Base-by-base conservation (phyloP, 2,797 vertebrate genomes). In the Neosalanx taihuensis region DNA sequence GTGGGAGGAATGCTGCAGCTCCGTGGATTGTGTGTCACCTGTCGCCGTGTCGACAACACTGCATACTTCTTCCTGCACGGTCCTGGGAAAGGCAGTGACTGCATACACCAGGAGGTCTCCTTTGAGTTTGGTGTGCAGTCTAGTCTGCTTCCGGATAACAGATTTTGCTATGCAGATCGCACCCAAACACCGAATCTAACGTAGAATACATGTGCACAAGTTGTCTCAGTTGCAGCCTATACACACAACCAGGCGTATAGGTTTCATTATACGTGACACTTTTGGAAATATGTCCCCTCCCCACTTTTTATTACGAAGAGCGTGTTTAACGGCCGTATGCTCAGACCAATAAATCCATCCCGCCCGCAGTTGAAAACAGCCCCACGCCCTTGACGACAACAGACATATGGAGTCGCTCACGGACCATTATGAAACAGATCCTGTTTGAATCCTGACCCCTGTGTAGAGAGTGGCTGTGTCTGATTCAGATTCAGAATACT, bases 391-490 rank as follows among this genome's bases (percentile, higher is more conserved):
- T 46, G 41, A 12, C 41, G 41, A 46, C 41, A 46, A 46, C 41
- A 46, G 41, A 13, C 10, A 46, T 46, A 46, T 46, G 41, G 41
- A 13, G 41, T 12, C 41, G 3, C 41, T 46, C 41, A 1, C 41
- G 3, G 41, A 3, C 41, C 41, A 46, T 46, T 46, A 46, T 46
- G 41, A 62, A 17, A 18, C 6, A 62, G 17, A 62, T 62, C 30
- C 3, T 62, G 30, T 67, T 13, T 75, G 62, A 64, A 63, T 73
- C 37, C 69, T 33, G 62, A 3, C 56, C 17, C 33, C 60, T 33
- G n/a, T 61, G 37, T 72, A 35, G 65, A 57, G 64, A 64, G 29
- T 30, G 30, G 72, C 74, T 79, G 73, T 6, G 68, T 76, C 79
- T 26, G 23, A 26, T 26, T 26, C 23, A 26, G 23, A 26, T 26